A percentile compares a stretch with the other conserved stretches of the same genome.
phyloP scores from a whole-genome alignment of 2,797 vertebrate species.

The Falco biarmicus region DNA sequence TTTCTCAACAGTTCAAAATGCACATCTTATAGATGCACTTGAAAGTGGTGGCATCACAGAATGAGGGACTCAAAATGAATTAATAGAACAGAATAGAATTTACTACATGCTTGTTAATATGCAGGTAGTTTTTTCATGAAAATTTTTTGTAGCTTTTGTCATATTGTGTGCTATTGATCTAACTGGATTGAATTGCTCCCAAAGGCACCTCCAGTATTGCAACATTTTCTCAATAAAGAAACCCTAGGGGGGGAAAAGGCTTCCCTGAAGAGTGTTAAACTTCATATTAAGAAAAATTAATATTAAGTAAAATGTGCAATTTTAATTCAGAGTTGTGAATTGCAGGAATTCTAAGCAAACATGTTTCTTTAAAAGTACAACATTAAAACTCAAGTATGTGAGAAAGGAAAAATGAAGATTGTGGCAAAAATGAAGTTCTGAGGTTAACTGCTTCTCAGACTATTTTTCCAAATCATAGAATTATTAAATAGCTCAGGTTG shows the following conservation, averaged over 20 bases:
- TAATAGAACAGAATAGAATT: slow-evolving; percentile 84
- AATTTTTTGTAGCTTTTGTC: background rate
- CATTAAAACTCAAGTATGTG: background rate
- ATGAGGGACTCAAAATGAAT: slow-evolving; percentile 81
- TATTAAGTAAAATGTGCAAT: background rate
- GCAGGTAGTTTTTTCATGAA: slow-evolving; percentile 75
- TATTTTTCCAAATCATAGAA: background rate
- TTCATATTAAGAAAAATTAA: background rate
- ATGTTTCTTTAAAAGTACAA: background rate
- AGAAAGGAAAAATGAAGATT: background rate
- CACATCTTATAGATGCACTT: slow-evolving; percentile 84
- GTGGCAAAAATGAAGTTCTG: background rate
- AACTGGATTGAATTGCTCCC: background rate
- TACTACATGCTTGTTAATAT: slow-evolving; percentile 85
- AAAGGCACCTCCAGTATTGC: background rate
- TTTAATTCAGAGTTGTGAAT: background rate
- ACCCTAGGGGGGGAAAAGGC: background rate
- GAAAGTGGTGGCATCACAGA: slow-evolving; percentile 82
- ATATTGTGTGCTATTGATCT: background rate
- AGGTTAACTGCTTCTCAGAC: background rate
- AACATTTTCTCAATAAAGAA: background rate
- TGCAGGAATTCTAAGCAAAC: background rate
- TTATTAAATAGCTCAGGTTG: background rate
- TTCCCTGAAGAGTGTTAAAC: background rate
- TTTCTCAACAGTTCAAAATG: slow-evolving; percentile 87